Evolutionary conservation across 2,888 invertebrate genomes (phyloP).

Genomic region (Andrena hattorfiana): DNA sequence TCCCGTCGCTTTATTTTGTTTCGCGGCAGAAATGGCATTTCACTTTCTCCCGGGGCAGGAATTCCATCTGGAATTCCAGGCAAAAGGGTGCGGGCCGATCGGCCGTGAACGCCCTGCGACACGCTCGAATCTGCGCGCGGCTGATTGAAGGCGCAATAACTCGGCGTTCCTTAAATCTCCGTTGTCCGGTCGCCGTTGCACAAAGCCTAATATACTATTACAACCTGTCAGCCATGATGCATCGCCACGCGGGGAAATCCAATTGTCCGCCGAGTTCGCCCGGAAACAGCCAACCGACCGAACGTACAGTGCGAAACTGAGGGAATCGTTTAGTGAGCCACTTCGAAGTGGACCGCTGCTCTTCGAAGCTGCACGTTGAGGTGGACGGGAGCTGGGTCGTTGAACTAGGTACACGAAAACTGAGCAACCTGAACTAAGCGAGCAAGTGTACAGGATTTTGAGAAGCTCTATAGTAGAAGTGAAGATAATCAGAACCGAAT

Average conservation of each 20-base stretch:
- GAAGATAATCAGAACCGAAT: too few relatives aligned
- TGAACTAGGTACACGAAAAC: too few relatives aligned
- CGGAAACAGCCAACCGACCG: slow-evolving; percentile 15
- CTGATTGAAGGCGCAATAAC: slow-evolving; percentile 29
- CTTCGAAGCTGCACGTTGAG: too few relatives aligned
- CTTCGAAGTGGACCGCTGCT: slow-evolving; percentile 11
- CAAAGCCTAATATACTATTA: slow-evolving; percentile 1
- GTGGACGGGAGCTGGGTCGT: too few relatives aligned
- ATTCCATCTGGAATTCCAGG: slow-evolving; percentile 69
- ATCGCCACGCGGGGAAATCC: slow-evolving; percentile 19
- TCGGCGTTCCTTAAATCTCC: slow-evolving; percentile 16
- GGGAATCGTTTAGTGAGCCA: slow-evolving; percentile 2
- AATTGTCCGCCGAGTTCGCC: slow-evolving; percentile 3
- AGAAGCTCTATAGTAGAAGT: too few relatives aligned
- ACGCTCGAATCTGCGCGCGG: slow-evolving; percentile 35
- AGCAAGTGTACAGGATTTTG: too few relatives aligned
- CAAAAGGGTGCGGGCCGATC: slow-evolving; percentile 69
- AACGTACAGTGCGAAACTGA: not conserved
- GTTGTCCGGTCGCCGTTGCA: slow-evolving; percentile 10
- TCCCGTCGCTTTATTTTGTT: slow-evolving; percentile 64
- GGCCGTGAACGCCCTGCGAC: slow-evolving; percentile 64
- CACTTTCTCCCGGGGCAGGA: slow-evolving; percentile 70
- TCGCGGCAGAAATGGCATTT: slow-evolving; percentile 61
- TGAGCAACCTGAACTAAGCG: too few relatives aligned
- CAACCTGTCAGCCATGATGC: slow-evolving; percentile 20